These are phyloP conservation scores for Phasianus colchicus DNA, from an alignment of 2,113 vertebrate species.

Conservation along the genomic window DNA sequence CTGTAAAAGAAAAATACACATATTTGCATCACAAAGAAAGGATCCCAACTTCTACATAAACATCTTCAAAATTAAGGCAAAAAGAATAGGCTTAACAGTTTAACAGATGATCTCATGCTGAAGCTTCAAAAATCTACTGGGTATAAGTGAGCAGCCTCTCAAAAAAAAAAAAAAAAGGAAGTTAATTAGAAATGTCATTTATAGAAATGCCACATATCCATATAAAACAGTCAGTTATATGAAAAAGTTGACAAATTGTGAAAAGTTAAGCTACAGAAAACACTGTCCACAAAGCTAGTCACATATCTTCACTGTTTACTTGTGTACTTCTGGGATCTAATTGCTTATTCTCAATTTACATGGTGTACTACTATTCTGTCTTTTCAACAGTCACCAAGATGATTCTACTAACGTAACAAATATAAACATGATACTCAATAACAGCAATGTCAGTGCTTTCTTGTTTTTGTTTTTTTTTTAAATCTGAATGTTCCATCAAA, in stretches of 20 bases:
- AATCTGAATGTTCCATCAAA: not conserved
- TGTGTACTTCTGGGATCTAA: not conserved
- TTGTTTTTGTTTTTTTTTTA: not conserved
- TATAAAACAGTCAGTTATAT: not conserved
- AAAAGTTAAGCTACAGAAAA: not conserved
- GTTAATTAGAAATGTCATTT: not conserved
- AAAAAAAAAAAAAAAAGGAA: not conserved
- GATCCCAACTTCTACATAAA: not conserved
- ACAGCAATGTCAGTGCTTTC: not conserved
- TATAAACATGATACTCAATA: not conserved
- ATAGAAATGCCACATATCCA: not conserved
- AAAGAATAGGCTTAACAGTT: not conserved
- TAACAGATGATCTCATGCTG: not conserved
- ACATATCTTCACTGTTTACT: not conserved
- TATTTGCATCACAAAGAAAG: not conserved
- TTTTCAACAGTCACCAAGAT: not conserved
- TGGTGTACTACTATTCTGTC: not conserved
- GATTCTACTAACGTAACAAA: not conserved
- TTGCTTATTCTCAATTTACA: not conserved
- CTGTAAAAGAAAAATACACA: constrained; percentile 70
- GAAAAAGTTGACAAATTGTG: not conserved
- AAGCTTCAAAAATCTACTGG: not conserved
- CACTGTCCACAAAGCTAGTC: not conserved
- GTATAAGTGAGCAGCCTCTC: not conserved
- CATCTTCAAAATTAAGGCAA: not conserved